A percentile compares a stretch with the other conserved stretches of the same genome.
Conservation (phyloP, 2,888 invertebrate species). For the Drosophila leonis region DNA sequence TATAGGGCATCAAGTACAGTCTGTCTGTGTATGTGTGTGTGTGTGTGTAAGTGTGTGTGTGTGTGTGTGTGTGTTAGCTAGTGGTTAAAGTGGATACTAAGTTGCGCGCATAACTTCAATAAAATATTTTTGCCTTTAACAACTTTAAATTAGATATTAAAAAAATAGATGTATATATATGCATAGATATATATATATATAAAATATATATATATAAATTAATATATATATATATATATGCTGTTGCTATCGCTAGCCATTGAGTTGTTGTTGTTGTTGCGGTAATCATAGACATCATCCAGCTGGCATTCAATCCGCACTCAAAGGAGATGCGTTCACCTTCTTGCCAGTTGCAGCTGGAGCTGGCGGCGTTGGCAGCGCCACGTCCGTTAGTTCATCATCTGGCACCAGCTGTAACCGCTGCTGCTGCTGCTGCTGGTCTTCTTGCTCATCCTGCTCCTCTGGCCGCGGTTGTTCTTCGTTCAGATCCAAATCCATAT, state of each 20-base stretch:
- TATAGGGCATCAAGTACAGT: conserved; percentile 2
- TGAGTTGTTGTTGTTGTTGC: conserved; percentile 29
- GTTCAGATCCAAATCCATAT: conserved; percentile 29
- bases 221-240: conserved; percentile 19
- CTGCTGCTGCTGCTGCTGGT: not conserved
- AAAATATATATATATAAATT: conserved; percentile 30
- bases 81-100: conserved; percentile 23
- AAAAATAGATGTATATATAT: conserved; percentile 57
- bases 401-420: conserved; percentile 29
- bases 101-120: conserved; percentile 71
- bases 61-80: conserved; percentile 17
- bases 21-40: not conserved
- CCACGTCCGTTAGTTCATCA: conserved; percentile 61
- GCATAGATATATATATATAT: not conserved
- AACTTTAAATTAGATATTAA: conserved; percentile 71
- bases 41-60: conserved; percentile 9
- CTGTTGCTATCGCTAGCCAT: conserved; percentile 19
- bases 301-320: conserved; percentile 68
- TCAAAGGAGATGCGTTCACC: conserved; percentile 55
- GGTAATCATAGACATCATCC: conserved; percentile 10
- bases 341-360: conserved; percentile 54
- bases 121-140: conserved; percentile 67
- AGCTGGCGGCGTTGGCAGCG: conserved; percentile 47
- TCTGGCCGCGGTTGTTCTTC: not conserved
- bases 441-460: not conserved